phyloP scores from a whole-genome alignment of 2,797 vertebrate genomes.

The Mastacembelus armatus region DNA sequence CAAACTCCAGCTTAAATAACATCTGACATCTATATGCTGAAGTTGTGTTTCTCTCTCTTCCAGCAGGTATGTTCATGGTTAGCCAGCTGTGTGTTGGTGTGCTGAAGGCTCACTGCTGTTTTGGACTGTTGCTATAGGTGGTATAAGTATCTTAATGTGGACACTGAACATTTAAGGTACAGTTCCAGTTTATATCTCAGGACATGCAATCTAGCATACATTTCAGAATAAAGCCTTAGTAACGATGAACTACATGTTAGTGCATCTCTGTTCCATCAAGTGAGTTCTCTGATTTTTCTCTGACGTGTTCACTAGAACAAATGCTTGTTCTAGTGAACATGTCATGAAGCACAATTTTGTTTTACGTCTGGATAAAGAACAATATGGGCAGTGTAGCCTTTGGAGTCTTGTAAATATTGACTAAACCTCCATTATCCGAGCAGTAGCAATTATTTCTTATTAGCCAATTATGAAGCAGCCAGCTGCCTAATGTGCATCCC shows the following conservation, averaged over 20 bases:
- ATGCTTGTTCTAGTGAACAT: too few species aligned
- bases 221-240: background rate
- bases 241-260: background rate
- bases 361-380: too few species aligned
- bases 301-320: too few species aligned
- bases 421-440: too few species aligned
- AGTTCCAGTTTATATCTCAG: constrained; percentile 8
- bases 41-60: constrained; percentile 52
- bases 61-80: constrained; percentile 81
- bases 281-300: background rate
- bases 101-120: constrained; percentile 19
- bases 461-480: too few species aligned
- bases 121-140: constrained; percentile 19
- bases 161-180: constrained; percentile 37
- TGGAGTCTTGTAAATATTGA: too few species aligned
- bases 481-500: too few species aligned
- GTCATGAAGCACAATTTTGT: too few species aligned
- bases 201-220: background rate
- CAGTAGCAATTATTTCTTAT: too few species aligned
- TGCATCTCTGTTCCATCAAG: background rate
- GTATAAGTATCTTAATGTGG: constrained; percentile 32
- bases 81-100: constrained; percentile 13
- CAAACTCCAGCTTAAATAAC: too few species aligned
- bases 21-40: constrained; percentile 46
- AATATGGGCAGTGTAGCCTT: too few species aligned